A percentile compares a stretch with the other conserved stretches of the same genome.
Evolutionary conservation across 2,888 invertebrate species (phyloP).

Genomic region (Nemapogon koenigi): DNA sequence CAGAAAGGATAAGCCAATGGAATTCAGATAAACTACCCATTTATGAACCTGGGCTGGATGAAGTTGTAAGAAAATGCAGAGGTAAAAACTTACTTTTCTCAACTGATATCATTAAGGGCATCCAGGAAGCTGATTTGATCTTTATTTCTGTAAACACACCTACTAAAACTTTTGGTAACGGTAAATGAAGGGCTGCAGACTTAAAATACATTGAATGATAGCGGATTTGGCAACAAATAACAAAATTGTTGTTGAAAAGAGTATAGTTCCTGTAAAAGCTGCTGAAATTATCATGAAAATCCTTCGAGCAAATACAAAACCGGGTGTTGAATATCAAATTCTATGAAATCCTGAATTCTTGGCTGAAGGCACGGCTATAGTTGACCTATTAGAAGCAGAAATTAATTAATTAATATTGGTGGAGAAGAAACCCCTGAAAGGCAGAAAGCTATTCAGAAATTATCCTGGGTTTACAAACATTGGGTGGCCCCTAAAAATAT

Average conservation of each 20-base stretch:
- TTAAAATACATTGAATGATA: conserved; percentile 97
- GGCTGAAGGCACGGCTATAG: conserved; percentile 97
- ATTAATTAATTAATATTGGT: conserved; percentile 96
- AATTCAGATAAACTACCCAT: conserved; percentile 98
- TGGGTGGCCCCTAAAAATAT: conserved; percentile 96
- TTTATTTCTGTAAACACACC: conserved; percentile 99
- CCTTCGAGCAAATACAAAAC: conserved; percentile 89
- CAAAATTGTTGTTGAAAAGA: conserved; percentile 99
- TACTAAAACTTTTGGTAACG: conserved; percentile 96
- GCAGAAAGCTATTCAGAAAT: conserved; percentile 81
- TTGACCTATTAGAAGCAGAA: conserved; percentile 91
- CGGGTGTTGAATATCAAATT: conserved; percentile 82
- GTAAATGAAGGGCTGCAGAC: conserved; percentile 97
- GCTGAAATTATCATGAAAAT: conserved; percentile 97
- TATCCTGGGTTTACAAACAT: conserved; percentile 91
- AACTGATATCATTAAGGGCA: conserved; percentile 85
- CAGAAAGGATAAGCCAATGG: conserved; percentile 93
- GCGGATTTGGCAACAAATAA: conserved; percentile 87
- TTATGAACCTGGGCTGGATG: conserved; percentile 96
- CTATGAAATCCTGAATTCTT: conserved; percentile 98
- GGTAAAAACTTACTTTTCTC: conserved; percentile 95
- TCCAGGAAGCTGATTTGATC: conserved; percentile 93
- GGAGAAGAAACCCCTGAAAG: conserved; percentile 91
- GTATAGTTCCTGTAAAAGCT: conserved; percentile 97
- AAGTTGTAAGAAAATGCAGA: conserved; percentile 87